Conservation (phyloP, 2,797 vertebrate species). For the Ctenopoma kingsleyae region DNA sequence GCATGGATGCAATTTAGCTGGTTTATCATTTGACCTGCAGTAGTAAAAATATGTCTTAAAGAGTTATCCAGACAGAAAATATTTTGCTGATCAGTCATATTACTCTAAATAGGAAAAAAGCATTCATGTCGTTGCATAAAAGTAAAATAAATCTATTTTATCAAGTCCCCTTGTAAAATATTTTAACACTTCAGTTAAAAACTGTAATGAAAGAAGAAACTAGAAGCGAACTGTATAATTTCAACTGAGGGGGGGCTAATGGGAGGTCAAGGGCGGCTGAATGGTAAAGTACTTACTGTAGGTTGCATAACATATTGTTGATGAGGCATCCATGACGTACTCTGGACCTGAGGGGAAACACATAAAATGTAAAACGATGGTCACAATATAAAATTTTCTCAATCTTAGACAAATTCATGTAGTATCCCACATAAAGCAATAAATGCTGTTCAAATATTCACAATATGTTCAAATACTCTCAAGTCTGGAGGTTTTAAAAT, state of each 20-base stretch:
- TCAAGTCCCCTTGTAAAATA: conserved; percentile 22
- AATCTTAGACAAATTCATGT: conserved; percentile 17
- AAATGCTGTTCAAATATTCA: conserved; percentile 48
- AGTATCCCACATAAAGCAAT: conserved; percentile 29
- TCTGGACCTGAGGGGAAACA: conserved; percentile 95
- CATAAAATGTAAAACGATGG: conserved; percentile 75
- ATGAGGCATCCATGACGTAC: conserved; percentile 99
- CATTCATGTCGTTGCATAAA: conserved; percentile 38
- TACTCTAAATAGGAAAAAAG: conserved; percentile 31
- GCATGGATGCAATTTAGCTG: conserved; percentile 24
- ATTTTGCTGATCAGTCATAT: conserved; percentile 26
- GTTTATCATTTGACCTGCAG: conserved; percentile 45
- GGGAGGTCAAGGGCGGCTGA: conserved; percentile 14
- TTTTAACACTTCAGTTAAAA: conserved; percentile 16
- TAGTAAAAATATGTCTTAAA: conserved; percentile 34
- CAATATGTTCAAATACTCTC: conserved; percentile 47
- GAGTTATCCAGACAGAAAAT: conserved; percentile 41
- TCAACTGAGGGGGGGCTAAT: background rate
- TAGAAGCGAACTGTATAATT: conserved; percentile 5
- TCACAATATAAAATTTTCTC: conserved; percentile 8
- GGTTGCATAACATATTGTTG: conserved; percentile 99
- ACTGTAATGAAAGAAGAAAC: background rate
- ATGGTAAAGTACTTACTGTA: conserved; percentile 91
- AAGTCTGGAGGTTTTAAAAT: conserved; percentile 38
- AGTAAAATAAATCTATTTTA: conserved; percentile 27